Percentiles rank a stretch among this genome's conserved stretches.
Conservation (phyloP, 1,140 invertebrate species). For the Drosophila serrata region DNA sequence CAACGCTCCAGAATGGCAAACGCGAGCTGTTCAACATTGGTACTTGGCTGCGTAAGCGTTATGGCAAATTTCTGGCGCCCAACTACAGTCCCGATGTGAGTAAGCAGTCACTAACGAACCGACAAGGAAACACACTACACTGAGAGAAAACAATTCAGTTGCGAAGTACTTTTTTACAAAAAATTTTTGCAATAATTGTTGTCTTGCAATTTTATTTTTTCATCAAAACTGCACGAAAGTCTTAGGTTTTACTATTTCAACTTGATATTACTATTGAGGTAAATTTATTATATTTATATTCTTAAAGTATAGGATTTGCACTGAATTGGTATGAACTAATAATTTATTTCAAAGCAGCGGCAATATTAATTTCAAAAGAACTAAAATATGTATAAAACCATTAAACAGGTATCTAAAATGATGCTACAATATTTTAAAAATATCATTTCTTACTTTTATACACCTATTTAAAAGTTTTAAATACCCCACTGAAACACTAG, state of each 20-base stretch:
- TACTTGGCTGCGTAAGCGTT: slow-evolving; percentile 88
- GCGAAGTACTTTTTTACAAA: too few species aligned
- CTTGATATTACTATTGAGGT: neutral
- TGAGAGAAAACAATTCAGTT: slow-evolving; percentile 14
- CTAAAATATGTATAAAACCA: neutral
- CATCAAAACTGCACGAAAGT: neutral
- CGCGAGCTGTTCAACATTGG: slow-evolving; percentile 88
- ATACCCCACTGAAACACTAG: too few species aligned
- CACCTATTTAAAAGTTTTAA: too few species aligned
- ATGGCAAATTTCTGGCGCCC: slow-evolving; percentile 87
- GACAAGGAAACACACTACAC: slow-evolving; percentile 16
- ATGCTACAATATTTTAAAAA: too few species aligned
- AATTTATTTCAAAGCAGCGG: neutral
- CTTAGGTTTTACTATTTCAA: too few species aligned
- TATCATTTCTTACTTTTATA: too few species aligned
- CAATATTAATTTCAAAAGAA: neutral
- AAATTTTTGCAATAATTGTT: too few species aligned
- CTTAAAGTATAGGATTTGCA: neutral
- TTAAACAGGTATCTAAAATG: neutral
- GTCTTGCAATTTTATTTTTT: too few species aligned
- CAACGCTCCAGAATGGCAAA: slow-evolving; percentile 88
- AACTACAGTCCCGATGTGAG: slow-evolving; percentile 87
- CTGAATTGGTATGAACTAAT: neutral
- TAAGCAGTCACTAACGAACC: slow-evolving; percentile 74
- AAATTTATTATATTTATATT: neutral